Conservation (phyloP, 2,888 invertebrate species). For the Seira ritae region DNA sequence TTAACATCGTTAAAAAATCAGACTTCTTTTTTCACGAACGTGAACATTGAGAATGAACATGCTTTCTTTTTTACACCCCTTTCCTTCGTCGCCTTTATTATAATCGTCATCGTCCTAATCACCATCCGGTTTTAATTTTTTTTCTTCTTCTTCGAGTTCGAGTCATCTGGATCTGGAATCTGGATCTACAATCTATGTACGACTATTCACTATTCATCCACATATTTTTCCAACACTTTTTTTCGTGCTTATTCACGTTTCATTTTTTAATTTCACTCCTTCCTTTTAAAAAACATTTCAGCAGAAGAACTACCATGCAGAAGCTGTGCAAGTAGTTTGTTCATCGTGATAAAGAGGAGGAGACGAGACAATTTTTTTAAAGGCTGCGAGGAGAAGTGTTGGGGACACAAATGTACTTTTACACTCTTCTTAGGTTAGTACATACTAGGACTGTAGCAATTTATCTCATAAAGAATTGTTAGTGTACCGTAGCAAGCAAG, state of each 20-base stretch:
- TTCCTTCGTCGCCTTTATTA: slow-evolving; percentile 46
- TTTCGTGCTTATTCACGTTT: slow-evolving; percentile 22
- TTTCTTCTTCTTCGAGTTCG: too few species aligned
- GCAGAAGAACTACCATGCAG: too few species aligned
- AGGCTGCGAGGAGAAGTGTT: slow-evolving; percentile 15
- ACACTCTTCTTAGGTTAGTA: too few species aligned
- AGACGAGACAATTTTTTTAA: not conserved
- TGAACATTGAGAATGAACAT: too few species aligned
- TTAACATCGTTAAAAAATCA: too few species aligned
- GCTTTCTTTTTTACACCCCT: slow-evolving; percentile 20
- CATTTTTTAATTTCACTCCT: slow-evolving; percentile 31
- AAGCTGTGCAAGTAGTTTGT: too few species aligned
- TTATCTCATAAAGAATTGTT: too few species aligned
- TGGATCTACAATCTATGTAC: too few species aligned
- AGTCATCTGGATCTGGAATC: slow-evolving; percentile 35
- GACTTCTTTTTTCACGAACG: too few species aligned
- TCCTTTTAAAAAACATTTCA: not conserved
- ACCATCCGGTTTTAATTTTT: slow-evolving; percentile 50
- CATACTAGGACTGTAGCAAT: too few species aligned
- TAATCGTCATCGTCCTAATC: slow-evolving; percentile 26
- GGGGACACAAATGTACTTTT: slow-evolving; percentile 23
- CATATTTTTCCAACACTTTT: slow-evolving; percentile 35
- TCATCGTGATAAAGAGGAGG: too few species aligned
- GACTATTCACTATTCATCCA: too few species aligned
- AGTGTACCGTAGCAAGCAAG: not conserved